Evolutionary conservation across 2,113 vertebrate species (phyloP).

Genomic region (Speoplatyrhinus poulsoni): DNA sequence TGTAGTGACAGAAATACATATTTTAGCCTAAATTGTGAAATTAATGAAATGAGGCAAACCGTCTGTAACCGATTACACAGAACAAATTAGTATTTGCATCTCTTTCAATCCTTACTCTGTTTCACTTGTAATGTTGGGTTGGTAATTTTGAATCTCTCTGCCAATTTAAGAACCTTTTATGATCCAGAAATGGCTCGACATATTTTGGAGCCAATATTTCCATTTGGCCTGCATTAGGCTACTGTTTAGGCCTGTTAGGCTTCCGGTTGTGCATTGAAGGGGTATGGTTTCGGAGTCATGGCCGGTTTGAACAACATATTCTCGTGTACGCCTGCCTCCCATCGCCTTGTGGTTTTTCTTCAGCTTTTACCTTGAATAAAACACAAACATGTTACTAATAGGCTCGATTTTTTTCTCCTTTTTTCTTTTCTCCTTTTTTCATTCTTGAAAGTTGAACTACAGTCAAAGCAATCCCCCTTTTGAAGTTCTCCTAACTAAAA

Average conservation of each 20-base stretch:
- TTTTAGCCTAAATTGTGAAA: conserved; percentile 25
- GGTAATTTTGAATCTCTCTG: conserved; percentile 17
- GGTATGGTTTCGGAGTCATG: conserved; percentile 30
- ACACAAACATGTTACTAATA: conserved; percentile 53
- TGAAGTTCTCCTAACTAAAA: conserved; percentile 59
- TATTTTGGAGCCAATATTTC: conserved; percentile 18
- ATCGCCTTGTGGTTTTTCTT: conserved; percentile 7
- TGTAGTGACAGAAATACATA: background rate
- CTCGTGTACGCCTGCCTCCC: background rate
- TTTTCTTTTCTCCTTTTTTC: conserved; percentile 17
- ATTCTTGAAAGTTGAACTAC: conserved; percentile 45
- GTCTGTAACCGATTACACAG: conserved; percentile 19
- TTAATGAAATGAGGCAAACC: conserved; percentile 39
- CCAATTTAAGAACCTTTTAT: conserved; percentile 26
- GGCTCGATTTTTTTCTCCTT: conserved; percentile 18
- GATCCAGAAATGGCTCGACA: conserved; percentile 9
- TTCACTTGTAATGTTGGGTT: conserved; percentile 8
- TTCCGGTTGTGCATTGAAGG: conserved; percentile 10
- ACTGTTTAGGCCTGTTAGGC: conserved; percentile 16
- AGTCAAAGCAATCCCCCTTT: conserved; percentile 46
- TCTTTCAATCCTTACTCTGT: conserved; percentile 12
- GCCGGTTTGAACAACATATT: conserved; percentile 4
- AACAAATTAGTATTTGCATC: conserved; percentile 16
- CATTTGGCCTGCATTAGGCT: conserved; percentile 31
- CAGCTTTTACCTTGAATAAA: conserved; percentile 40